phyloP scores from a whole-genome alignment of 2,797 vertebrate species.

The Epinephelus malabaricus region DNA sequence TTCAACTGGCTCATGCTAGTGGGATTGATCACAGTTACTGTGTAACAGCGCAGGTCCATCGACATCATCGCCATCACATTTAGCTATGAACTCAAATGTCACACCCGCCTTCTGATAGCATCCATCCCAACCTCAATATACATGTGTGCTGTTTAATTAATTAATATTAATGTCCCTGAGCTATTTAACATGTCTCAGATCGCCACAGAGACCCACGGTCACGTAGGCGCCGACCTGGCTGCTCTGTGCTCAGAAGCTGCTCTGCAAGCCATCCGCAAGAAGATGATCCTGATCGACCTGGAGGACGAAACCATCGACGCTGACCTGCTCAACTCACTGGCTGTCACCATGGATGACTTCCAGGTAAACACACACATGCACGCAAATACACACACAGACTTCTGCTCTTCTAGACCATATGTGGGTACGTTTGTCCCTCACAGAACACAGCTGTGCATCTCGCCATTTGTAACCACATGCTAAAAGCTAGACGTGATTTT shows the following conservation, averaged over 20 bases:
- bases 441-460: background rate
- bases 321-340: constrained; percentile 95
- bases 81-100: background rate
- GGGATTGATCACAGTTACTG: background rate
- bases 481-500: background rate
- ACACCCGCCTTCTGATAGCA: background rate
- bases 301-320: constrained; percentile 96
- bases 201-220: constrained; percentile 94
- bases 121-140: background rate
- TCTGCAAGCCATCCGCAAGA: constrained; percentile 96
- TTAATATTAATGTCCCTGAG: background rate
- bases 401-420: background rate
- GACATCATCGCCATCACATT: background rate
- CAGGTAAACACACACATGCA: constrained; percentile 81
- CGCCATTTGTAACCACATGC: background rate
- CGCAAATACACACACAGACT: background rate
- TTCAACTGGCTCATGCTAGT: background rate
- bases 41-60: no score
- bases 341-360: constrained; percentile 99
- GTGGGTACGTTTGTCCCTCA: background rate
- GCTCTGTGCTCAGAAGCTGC: constrained; percentile 97
- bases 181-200: constrained; percentile 83
- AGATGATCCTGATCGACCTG: constrained; percentile 96
- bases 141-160: background rate
- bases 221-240: constrained; percentile 95